Conservation (phyloP, 2,113 vertebrate species). For the Antechinus flavipes region DNA sequence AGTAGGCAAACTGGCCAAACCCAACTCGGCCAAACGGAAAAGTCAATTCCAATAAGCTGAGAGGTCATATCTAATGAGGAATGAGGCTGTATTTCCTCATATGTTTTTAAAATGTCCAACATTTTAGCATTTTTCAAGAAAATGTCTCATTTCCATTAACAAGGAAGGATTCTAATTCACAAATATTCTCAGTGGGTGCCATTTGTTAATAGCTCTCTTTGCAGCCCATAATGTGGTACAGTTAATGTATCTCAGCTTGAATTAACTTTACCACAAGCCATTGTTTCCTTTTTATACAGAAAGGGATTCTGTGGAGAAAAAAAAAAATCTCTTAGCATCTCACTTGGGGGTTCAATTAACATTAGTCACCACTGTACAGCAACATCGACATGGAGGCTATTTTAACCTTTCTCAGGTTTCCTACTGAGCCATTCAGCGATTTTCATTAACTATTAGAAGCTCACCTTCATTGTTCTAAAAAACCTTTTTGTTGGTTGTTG, state of each 20-base stretch:
- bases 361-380: conserved; percentile 80
- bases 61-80: background rate
- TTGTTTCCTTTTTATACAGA: conserved; percentile 86
- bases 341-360: conserved; percentile 83
- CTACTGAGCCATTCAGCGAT: conserved; percentile 79
- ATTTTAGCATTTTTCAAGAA: conserved; percentile 75
- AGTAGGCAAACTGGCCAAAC: background rate
- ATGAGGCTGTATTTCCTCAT: conserved; percentile 42
- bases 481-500: conserved; percentile 47
- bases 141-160: conserved; percentile 81
- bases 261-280: conserved; percentile 85
- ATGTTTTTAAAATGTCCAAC: conserved; percentile 65
- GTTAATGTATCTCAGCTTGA: conserved; percentile 87
- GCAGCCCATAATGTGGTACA: conserved; percentile 81
- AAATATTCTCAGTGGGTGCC: conserved; percentile 85
- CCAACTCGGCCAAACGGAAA: background rate
- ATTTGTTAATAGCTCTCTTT: conserved; percentile 85
- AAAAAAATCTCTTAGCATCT: conserved; percentile 83
- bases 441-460: conserved; percentile 82
- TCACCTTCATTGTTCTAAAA: conserved; percentile 63
- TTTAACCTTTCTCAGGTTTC: conserved; percentile 80
- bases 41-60: background rate
- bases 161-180: conserved; percentile 83
- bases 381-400: conserved; percentile 74
- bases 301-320: conserved; percentile 66